Evolutionary conservation across 2,888 invertebrate genomes (phyloP), one percentile per base, ranked within the genome.

Genomic region (Xestia rhomboidea): DNA sequence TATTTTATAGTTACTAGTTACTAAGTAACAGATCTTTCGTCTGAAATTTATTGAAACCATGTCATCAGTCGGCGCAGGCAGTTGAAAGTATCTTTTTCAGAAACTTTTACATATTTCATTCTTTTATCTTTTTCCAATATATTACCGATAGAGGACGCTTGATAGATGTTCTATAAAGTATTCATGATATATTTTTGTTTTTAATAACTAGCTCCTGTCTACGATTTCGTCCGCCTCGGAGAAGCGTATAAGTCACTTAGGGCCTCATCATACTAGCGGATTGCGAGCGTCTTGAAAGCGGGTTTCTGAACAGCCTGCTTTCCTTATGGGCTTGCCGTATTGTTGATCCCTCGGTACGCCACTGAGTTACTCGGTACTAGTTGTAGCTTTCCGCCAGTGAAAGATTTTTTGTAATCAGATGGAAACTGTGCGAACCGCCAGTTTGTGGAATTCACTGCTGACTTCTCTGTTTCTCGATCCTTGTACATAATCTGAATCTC

Each of bases 21-120:
- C 6, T n/a, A 30, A n/a, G 24, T 73, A 24, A n/a, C n/a, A n/a
- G n/a, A n/a, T 24, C 24, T 78, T 49, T 77, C n/a, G n/a, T 34
- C 34, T 54, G 24, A 51, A 51, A 34, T 44, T 44, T 21, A 27
- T 62, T 15, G 41, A 41, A 57, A 18, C 46, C 11, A 24, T 11
- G 24, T n/a, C 30, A 49, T 18, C n/a, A 51, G 51, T 71, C 15
- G 10, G 18, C 24, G 34, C 24, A 77, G 27, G 21, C 0, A 51
- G 1, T 11, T 63, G 34, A 38, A 30, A 68, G 41, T 21, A 51
- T n/a, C 1, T 30, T 57, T 60, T n/a, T 8, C 10, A 38, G n/a
- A 21, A 60, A 57, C 11, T 64, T 5, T 46, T 66, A 38, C 27
- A 21, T 41, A 68, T 44, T 72, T 15, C 21, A n/a, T 46, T 72